Base-by-base conservation (phyloP, 2,888 invertebrate species). In the Pammene aurita region DNA sequence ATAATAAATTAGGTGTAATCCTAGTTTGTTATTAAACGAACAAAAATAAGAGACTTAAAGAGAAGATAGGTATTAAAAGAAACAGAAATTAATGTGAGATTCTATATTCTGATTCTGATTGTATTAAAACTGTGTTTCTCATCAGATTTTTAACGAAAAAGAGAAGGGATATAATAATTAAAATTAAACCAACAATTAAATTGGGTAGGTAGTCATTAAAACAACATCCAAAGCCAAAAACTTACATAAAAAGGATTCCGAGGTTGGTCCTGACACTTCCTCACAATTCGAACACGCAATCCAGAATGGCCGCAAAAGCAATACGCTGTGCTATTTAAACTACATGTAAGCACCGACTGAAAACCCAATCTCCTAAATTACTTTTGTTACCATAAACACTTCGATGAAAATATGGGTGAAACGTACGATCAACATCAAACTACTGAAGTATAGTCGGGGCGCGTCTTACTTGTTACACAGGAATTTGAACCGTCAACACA, bases 301-400 rank as follows among this genome's bases (percentile, higher is more conserved):
- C 68, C 11, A 41, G 63, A 63, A 52, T 64, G 48, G 18, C 34
- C 16, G 11, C 7, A 26, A 62, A 50, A 13, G 26, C 5, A 50
- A 58, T 14, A 2, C 16, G 52, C 42, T n/a, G 11, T 26, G 42
- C 42, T 66, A 42, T 52, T 58, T 60, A 44, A 66, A 66, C 44
- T 34, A 18, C 57, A 26, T 26, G 26, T 26, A 50, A 18, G n/a
- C 18, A 44, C 18, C 44, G 26, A 18, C 56, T 57, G 68, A 57
- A 46, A 67, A 67, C 34, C 62, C 54, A 58, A 42, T 55, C 10
- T n/a, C 67, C 56, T 6, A 56, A 63, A 67, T 63, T 50, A 63
- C 16, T 2, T 50, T n/a, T 62, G 57, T 57, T 54, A 48, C 48
- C n/a, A 26, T 61, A 44, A 63, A 57, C 34, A 52, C 42, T 34